These are phyloP conservation scores for Athetis lepigone DNA, from an alignment of 2,888 invertebrate genomes.

Conservation along the genomic window DNA sequence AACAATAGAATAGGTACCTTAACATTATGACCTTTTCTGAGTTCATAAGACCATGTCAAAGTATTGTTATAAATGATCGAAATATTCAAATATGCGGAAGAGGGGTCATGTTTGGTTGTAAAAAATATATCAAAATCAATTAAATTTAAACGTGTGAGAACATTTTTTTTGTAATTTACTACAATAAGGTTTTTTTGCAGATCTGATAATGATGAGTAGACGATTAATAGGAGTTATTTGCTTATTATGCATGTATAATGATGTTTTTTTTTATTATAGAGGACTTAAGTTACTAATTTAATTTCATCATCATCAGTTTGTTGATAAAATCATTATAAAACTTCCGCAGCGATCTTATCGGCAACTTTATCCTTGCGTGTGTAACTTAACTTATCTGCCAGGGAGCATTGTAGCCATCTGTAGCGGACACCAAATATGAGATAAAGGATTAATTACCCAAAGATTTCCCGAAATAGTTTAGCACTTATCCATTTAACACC, in stretches of 20 bases:
- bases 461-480: no score
- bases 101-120: constrained; percentile 56
- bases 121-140: constrained; percentile 62
- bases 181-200: constrained; percentile 41
- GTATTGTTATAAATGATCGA: constrained; percentile 68
- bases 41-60: constrained; percentile 74
- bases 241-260: constrained; percentile 5
- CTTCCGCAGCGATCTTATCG: background rate
- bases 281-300: background rate
- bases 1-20: constrained; percentile 79
- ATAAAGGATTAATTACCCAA: no score
- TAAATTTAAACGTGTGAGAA: constrained; percentile 53
- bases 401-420: no score
- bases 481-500: no score
- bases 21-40: constrained; percentile 79
- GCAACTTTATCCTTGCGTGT: no score
- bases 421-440: no score
- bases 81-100: constrained; percentile 72
- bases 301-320: no score
- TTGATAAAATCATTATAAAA: background rate
- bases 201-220: constrained; percentile 9
- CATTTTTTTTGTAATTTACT: constrained; percentile 32
- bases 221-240: constrained; percentile 10
- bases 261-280: background rate
- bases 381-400: no score